Percentiles rank a stretch among this genome's conserved stretches.
phyloP scores from a whole-genome alignment of 2,888 invertebrate species.

The Cryptophagus acutangulus region DNA sequence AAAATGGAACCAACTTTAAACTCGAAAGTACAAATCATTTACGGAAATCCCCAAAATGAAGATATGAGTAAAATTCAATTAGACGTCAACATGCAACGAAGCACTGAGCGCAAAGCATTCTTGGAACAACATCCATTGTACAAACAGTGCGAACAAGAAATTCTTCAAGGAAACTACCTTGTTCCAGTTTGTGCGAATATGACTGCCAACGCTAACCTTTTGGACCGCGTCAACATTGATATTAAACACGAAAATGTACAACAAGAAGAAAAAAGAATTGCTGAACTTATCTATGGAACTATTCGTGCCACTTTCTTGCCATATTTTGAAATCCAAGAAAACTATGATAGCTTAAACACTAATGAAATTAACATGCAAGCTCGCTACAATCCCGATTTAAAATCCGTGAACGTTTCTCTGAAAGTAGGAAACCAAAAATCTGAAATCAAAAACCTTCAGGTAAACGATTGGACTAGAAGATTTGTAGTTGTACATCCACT shows the following conservation, averaged over 20 bases:
- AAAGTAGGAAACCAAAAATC: neutral
- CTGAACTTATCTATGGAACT: neutral
- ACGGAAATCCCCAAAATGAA: neutral
- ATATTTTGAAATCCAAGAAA: neutral
- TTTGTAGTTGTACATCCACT: constrained; percentile 1
- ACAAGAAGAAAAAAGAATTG: neutral
- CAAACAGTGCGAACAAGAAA: constrained; percentile 50
- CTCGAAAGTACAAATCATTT: neutral
- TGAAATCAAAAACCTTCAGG: neutral
- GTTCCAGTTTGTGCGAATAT: constrained; percentile 41
- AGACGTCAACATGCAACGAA: neutral
- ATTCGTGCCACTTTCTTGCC: constrained; percentile 45
- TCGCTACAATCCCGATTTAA: neutral
- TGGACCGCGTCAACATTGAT: constrained; percentile 1
- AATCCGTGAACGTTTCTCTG: neutral
- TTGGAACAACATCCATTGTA: constrained; percentile 34
- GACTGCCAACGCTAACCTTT: neutral
- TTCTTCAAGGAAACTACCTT: constrained; percentile 51
- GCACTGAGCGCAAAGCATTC: neutral
- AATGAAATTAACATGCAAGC: neutral
- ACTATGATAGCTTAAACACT: no score
- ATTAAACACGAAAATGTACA: neutral
- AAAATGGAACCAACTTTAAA: neutral
- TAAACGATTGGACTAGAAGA: neutral
- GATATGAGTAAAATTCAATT: neutral